Conservation (phyloP, 2,113 vertebrate genomes). For the Cebus imitator region DNA sequence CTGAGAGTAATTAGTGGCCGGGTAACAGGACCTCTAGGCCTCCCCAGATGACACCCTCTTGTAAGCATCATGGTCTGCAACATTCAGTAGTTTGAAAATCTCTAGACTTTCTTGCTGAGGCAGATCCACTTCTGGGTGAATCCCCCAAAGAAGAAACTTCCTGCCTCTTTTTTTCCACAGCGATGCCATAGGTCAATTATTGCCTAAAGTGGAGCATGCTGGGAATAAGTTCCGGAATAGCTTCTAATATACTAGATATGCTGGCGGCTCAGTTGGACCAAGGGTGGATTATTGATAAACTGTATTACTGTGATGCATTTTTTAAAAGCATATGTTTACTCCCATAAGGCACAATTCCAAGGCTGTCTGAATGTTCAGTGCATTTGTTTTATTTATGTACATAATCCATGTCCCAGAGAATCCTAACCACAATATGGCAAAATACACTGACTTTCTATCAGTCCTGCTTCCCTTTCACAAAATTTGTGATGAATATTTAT, state of each 20-base stretch:
- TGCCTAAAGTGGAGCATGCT: neutral
- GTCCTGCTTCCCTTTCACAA: conserved; percentile 9
- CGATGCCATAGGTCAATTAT: neutral
- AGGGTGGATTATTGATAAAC: conserved; percentile 52
- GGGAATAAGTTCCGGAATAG: neutral
- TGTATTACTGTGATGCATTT: conserved; percentile 48
- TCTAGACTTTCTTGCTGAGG: neutral
- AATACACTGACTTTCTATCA: conserved; percentile 1
- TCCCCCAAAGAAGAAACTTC: neutral
- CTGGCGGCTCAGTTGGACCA: neutral
- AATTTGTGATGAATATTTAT: conserved; percentile 54
- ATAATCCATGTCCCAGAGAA: conserved; percentile 25
- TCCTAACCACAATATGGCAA: neutral
- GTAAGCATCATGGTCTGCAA: neutral
- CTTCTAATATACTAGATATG: conserved; percentile 41
- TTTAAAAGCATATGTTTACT: conserved; percentile 59
- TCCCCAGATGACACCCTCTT: neutral
- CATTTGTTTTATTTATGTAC: conserved; percentile 49
- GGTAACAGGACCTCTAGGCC: neutral
- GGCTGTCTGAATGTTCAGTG: neutral
- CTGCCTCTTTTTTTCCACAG: conserved; percentile 14
- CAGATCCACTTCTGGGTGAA: neutral
- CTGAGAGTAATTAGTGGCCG: neutral
- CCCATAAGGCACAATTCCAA: conserved; percentile 20
- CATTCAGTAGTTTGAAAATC: neutral